These are phyloP conservation scores for Kryphioiulus occultus DNA, from an alignment of 2,888 invertebrate species.

Conservation along the genomic window DNA sequence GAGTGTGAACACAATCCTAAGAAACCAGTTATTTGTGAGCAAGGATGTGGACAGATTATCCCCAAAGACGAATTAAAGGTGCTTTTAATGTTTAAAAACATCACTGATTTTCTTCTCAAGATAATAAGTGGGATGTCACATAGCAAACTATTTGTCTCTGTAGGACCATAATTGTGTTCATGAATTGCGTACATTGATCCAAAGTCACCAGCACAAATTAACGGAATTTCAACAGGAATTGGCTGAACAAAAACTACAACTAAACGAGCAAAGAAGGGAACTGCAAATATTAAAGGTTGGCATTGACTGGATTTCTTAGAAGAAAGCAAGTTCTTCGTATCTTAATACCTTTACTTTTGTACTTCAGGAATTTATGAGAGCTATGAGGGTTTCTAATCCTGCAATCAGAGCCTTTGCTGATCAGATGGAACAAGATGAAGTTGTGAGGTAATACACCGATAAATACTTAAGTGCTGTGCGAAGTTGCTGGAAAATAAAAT, in stretches of 20 bases:
- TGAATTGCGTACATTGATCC: slow-evolving; percentile 82
- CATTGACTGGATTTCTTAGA: neutral
- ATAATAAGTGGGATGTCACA: neutral
- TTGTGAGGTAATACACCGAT: slow-evolving; percentile 66
- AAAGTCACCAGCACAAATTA: slow-evolving; percentile 85
- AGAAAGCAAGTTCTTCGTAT: too few relatives aligned
- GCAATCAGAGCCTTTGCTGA: slow-evolving; percentile 90
- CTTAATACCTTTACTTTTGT: slow-evolving; percentile 42
- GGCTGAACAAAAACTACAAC: slow-evolving; percentile 83
- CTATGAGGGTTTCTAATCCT: slow-evolving; percentile 90
- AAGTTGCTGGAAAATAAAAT: neutral
- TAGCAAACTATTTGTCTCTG: slow-evolving; percentile 50
- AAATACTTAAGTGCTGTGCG: too few relatives aligned
- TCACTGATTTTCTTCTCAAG: too few relatives aligned
- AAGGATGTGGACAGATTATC: slow-evolving; percentile 91
- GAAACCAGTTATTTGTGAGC: slow-evolving; percentile 89
- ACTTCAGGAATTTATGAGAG: slow-evolving; percentile 85
- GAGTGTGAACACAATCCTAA: slow-evolving; percentile 96
- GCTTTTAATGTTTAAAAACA: too few relatives aligned
- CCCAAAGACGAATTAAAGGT: slow-evolving; percentile 91
- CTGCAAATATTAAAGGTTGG: slow-evolving; percentile 82
- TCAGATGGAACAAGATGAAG: slow-evolving; percentile 94
- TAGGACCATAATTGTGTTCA: slow-evolving; percentile 91
- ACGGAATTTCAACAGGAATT: slow-evolving; percentile 86
- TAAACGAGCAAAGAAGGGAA: slow-evolving; percentile 89